Evolutionary conservation across 2,888 invertebrate species (phyloP), one percentile per base, ranked within the genome.

Genomic region (Drosophila cyrtoloma): DNA sequence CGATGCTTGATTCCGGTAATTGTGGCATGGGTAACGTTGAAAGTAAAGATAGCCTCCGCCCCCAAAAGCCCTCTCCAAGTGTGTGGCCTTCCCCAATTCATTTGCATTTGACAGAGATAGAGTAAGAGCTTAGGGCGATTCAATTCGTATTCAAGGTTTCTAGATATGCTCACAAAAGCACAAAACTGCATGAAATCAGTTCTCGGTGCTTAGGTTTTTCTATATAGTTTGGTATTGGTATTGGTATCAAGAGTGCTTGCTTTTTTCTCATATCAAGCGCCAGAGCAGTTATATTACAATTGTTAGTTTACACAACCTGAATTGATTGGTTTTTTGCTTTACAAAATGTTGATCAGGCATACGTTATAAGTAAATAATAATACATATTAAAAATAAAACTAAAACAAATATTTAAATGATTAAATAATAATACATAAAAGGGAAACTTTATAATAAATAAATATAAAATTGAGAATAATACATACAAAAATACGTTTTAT

Each of bases 1-100:
- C 83, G 82, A 84, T 81, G 59, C 68, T 50, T 55, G 75, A 64
- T 71, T 62, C 64, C 42, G 75, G 63, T 76, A 82, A 78, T 73
- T 77, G 77, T 60, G 67, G 66, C 61, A 47, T 59, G 60, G 62
- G 58, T 55, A 64, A 67, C 63, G 63, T 74, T 44, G 44, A 32
- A 62, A 64, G 74, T 60, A 51, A 61, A 42, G 56, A 37, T 64
- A 28, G 37, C 30, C 39, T 22, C 47, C 47, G 4, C 12, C 28
- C 26, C 16, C n/a, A 1, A 2, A 2, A 22, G 1, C 16, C 16
- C 42, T 22, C 42, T 32, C 53, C 6, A 59, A 52, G 52, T 58
- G 26, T 51, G 26, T 32, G 42, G 9, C 30, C 22, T 3, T n/a
- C 14, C 14, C 53, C 39, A 26, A 30, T 64, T 58, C 52, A 71